Base-by-base conservation (phyloP, 2,888 invertebrate genomes). In the Pollenia griseotomentosa region DNA sequence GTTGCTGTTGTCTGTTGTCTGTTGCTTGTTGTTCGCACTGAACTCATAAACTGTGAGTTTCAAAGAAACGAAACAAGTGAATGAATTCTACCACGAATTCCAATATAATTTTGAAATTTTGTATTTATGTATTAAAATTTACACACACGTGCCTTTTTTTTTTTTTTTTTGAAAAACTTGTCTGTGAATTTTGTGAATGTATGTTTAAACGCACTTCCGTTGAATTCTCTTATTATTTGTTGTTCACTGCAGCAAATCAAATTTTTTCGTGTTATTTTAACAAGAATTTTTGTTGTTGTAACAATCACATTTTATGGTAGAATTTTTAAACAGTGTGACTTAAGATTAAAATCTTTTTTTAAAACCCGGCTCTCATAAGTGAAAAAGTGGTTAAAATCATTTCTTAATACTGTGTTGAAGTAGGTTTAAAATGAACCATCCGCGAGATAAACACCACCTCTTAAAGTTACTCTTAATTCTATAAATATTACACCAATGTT, bases 61-160 rank as follows among this genome's bases (percentile, higher is more conserved):
- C 23, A 44, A 68, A 68, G 61, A 55, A 44, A 55, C 53, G 53
- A 48, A 44, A 48, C 44, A 44, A 57, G 7, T 71, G 70, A 77
- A 59, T 71, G 53, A 77, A 53, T 83, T 83, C 61, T 63, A 83
- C 68, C 82, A 83, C 75, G n/a, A 68, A 75, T 61, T 73, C 70
- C 46, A 71, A 59, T 68, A 59, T 59, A 48, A 59, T 57, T 78
- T 68, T 48, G 14, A 55, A 44, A 57, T 40, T 19, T 8, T 46
- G 19, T 53, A 46, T 68, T 68, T 19, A 46, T 78, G 53, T 51
- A 2, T 53, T 4, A 53, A 71, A 48, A 14, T 48, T 11, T n/a
- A 66, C 63, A 51, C n/a, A 59, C 75, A 51, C 42, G 63, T 75
- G 61, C 12, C 14, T 51, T 23, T 19, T 3, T 23, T 7, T 59